Base-by-base conservation (phyloP, 1,140 invertebrate species). In the Periplaneta americana region DNA sequence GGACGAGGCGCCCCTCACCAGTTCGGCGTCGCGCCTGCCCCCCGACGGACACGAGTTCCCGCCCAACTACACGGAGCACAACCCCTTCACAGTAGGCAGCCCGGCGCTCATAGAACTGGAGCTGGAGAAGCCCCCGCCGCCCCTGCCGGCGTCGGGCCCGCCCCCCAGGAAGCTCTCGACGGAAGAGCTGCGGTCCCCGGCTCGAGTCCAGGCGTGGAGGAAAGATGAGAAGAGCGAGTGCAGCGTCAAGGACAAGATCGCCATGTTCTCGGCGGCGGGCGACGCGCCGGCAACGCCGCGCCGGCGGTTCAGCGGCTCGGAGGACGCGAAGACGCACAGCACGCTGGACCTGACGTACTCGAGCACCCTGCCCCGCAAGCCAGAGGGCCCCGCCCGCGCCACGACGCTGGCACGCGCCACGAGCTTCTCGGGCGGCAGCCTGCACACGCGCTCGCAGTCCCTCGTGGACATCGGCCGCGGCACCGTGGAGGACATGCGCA, bases 1-100 rank as follows among this genome's bases (percentile, higher is more conserved):
- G 48, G 48, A 66, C 6, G 48, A 66, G 22, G 22, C 48, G 48
- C 85, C 31, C 86, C 86, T 36, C 87, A 88, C 31, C 85, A 86
- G 34, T 86, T 86, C 83, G 48, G 48, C 48, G 22, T 93, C 93
- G 34, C 91, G 96, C 83, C 91, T 96, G 85, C 96, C 96, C 82
- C 95, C 96, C 76, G 96, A 97, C 88, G 96, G 96, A 84, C 94
- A 96, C 86, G 96, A 97, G 87, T 96, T 96, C 88, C 95, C 95
- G 81, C 90, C 93, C 34, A 93, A 94, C 84, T 93, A 93, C 82
- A 90, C 93, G 82, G 94, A 95, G 87, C 93, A 89, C 81, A 37
- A 81, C 34, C 79, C 35, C 34, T 80, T 80, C 66, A 80, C 22
- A 6, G 79, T 80, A 17, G 79, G 48, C 22, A 74, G 35, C 11